Evolutionary conservation across 2,888 invertebrate species (phyloP), one percentile per base, ranked within the genome.

Genomic region (Acanthopleura granulata): DNA sequence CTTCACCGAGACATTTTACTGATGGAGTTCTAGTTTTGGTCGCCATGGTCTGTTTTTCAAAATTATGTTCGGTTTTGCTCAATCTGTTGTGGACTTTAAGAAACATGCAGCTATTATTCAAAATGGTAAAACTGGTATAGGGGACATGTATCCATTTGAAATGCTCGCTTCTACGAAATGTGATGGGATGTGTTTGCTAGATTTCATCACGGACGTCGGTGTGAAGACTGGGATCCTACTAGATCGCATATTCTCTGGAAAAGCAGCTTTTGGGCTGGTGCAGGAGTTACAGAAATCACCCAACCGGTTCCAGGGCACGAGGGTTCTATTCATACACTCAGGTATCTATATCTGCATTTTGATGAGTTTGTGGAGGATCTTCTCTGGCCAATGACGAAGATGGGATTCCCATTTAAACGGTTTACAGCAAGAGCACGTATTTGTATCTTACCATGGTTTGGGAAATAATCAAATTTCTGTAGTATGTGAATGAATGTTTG

Each of bases 161-260:
- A n/a, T n/a, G n/a, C n/a, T n/a, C n/a, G n/a, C n/a, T n/a, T n/a
- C n/a, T n/a, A n/a, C n/a, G n/a, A n/a, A n/a, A n/a, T n/a, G n/a
- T 40, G 40, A 40, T 40, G 40, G 3, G 9, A 40, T 40, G 40
- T 40, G 6, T 22, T 57, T 57, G 22, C 16, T 25, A 66, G 66
- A 66, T 22, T 66, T 66, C 25, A 66, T 66, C 22, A 66, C 66
- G 25, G 25, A 66, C 15, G 25, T 66, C 29, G 66, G 22, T 27
- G 29, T 22, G 16, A 15, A 66, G 66, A 66, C 66, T 6, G 29
- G 29, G 6, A 66, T 66, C 18, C 6, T 87, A 71, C 72, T 88
- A 29, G 89, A 89, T 76, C 88, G 88, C 12, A 83, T 83, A 0
- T 89, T 88, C 79, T 85, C 85, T 14, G 88, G 87, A 4, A 89